Conservation (phyloP, 2,113 vertebrate species). For the Canis aureus region DNA sequence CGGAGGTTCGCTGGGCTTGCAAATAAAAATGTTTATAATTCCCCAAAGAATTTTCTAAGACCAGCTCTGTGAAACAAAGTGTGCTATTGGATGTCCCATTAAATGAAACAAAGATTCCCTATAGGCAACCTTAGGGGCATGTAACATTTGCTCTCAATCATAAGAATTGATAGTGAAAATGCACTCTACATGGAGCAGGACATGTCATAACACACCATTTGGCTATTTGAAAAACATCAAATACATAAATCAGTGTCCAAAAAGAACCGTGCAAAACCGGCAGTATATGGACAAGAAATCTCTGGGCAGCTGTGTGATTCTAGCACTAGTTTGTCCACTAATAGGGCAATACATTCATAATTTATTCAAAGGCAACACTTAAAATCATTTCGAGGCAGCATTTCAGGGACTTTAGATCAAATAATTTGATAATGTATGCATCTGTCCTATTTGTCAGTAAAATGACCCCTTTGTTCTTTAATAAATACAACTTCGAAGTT, state of each 20-base stretch:
- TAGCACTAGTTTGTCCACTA: neutral
- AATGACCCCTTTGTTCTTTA: neutral
- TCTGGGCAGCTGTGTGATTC: neutral
- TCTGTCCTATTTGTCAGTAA: neutral
- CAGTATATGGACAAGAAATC: neutral
- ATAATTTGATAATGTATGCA: neutral
- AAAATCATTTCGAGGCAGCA: neutral
- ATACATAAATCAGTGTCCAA: slow-evolving; percentile 11
- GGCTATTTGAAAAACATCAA: neutral
- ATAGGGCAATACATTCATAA: neutral
- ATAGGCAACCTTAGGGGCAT: slow-evolving; percentile 50
- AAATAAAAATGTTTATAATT: slow-evolving; percentile 44
- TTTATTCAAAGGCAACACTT: neutral
- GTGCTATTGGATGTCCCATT: slow-evolving; percentile 6
- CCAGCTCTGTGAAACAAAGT: slow-evolving; percentile 40
- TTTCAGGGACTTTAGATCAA: neutral
- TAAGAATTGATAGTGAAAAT: slow-evolving; percentile 62
- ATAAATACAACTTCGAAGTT: neutral
- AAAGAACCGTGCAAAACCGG: neutral
- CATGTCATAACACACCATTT: slow-evolving; percentile 3
- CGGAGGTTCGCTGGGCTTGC: neutral
- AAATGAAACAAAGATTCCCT: slow-evolving; percentile 52
- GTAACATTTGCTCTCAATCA: slow-evolving; percentile 73
- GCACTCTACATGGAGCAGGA: neutral
- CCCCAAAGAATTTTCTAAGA: slow-evolving; percentile 64